A percentile compares a stretch with the other conserved stretches of the same genome.
These are phyloP conservation scores for Macheiramphus alcinus DNA, from an alignment of 2,113 vertebrate genomes.

Conservation along the genomic window DNA sequence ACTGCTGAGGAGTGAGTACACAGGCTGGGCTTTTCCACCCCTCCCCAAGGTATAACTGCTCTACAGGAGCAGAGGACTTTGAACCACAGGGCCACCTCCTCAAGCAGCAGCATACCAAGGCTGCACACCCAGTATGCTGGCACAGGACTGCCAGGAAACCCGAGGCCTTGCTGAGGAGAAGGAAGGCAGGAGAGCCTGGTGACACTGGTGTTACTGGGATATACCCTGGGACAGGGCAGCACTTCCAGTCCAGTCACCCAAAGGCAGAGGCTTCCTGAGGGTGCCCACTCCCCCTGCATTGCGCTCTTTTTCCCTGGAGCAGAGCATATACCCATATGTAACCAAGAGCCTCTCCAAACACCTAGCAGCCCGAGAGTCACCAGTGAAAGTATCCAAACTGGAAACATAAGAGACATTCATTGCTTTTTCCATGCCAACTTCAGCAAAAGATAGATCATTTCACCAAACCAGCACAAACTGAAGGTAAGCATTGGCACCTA, in stretches of 20 bases:
- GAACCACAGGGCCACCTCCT: fast-evolving
- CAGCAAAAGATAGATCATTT: background rate
- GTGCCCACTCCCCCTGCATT: fast-evolving
- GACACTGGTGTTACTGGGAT: fast-evolving
- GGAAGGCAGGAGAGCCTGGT: background rate
- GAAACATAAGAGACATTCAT: background rate
- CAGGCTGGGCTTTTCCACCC: background rate
- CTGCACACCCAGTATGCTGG: fast-evolving
- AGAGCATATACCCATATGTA: fast-evolving
- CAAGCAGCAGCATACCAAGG: fast-evolving
- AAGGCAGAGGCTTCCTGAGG: background rate
- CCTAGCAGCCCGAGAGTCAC: background rate
- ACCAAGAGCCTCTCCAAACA: background rate
- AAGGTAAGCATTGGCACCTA: too few species aligned
- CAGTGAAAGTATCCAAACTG: background rate
- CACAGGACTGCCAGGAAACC: background rate
- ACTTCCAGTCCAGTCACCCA: background rate
- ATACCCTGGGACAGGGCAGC: background rate
- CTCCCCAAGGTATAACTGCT: fast-evolving
- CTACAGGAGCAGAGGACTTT: background rate
- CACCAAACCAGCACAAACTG: background rate
- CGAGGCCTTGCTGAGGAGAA: background rate
- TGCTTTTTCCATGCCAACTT: background rate
- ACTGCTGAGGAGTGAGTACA: fast-evolving
- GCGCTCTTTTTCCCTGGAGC: background rate